Percentiles rank a stretch among this genome's conserved stretches.
Evolutionary conservation across 2,797 vertebrate species (phyloP).

Genomic region (Micrastur ruficollis): DNA sequence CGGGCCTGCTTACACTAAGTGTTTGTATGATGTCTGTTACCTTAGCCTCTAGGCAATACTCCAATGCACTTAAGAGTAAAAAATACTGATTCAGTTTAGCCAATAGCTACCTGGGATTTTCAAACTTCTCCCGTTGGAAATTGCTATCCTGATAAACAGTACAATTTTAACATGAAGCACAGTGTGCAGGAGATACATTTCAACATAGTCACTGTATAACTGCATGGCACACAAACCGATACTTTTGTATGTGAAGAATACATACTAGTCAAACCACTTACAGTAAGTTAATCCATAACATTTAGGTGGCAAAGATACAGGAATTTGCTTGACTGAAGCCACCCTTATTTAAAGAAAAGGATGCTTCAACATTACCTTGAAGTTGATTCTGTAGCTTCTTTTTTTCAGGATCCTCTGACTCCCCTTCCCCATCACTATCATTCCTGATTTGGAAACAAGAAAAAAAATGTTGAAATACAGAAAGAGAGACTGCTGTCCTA

Average conservation of each 20-base stretch:
- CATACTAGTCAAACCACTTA: neutral
- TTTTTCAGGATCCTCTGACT: slow-evolving; percentile 94
- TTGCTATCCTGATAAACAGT: neutral
- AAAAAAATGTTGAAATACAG: neutral
- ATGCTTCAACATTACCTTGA: slow-evolving; percentile 81
- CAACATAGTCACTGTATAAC: neutral
- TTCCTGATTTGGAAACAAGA: slow-evolving; percentile 78
- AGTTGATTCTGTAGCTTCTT: slow-evolving; percentile 98
- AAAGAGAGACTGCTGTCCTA: neutral
- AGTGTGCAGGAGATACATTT: neutral
- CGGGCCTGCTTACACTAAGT: neutral
- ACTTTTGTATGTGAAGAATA: neutral
- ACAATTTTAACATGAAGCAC: neutral
- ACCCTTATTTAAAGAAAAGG: neutral
- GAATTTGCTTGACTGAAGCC: neutral
- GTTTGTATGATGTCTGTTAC: neutral
- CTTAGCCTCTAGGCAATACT: neutral
- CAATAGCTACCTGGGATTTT: neutral
- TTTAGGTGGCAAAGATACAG: neutral
- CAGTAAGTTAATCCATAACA: neutral
- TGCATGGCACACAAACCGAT: neutral
- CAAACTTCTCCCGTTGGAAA: neutral
- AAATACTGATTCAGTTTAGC: neutral
- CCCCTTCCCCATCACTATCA: slow-evolving; percentile 94
- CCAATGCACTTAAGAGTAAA: neutral